Conservation (phyloP, 1,140 invertebrate species). For the Idris sp. region DNA sequence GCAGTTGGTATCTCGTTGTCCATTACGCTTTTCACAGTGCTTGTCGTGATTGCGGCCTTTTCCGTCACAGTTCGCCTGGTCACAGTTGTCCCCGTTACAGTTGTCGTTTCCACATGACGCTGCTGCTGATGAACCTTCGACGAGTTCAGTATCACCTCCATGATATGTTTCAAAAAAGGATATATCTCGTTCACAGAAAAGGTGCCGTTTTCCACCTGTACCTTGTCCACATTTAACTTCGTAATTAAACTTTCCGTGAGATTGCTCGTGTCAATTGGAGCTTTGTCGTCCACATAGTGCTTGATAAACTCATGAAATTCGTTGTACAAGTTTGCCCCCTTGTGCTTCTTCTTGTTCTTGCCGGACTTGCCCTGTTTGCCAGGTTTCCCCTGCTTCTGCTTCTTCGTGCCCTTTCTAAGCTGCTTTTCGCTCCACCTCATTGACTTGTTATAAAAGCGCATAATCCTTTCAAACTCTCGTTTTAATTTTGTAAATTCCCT, state of each 20-base stretch:
- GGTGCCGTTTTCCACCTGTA: slow-evolving; percentile 71
- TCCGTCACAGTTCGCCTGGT: too few relatives aligned
- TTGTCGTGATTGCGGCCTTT: slow-evolving; percentile 22
- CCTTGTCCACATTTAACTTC: slow-evolving; percentile 74
- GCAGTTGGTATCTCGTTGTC: slow-evolving; percentile 72
- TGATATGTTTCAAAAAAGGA: slow-evolving; percentile 78
- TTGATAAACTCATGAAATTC: slow-evolving; percentile 77
- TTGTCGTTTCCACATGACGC: too few relatives aligned
- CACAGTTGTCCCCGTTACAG: slow-evolving; percentile 39
- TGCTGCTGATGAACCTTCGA: slow-evolving; percentile 52
- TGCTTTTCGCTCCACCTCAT: slow-evolving; percentile 76
- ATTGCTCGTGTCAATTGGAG: slow-evolving; percentile 69
- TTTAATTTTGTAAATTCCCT: slow-evolving; percentile 74
- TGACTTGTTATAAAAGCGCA: slow-evolving; percentile 76
- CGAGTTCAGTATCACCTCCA: slow-evolving; percentile 73
- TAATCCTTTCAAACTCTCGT: slow-evolving; percentile 74
- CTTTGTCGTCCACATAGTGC: slow-evolving; percentile 73
- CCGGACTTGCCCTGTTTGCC: slow-evolving; percentile 54
- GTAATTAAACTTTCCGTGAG: slow-evolving; percentile 72
- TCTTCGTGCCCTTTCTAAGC: slow-evolving; percentile 68
- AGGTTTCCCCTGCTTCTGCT: slow-evolving; percentile 57
- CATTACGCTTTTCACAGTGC: slow-evolving; percentile 46
- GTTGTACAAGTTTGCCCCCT: slow-evolving; percentile 71
- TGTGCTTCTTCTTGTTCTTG: slow-evolving; percentile 66
- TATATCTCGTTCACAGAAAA: slow-evolving; percentile 75